Evolutionary conservation across 2,888 invertebrate genomes (phyloP).

Genomic region (Andrena trimmerana): DNA sequence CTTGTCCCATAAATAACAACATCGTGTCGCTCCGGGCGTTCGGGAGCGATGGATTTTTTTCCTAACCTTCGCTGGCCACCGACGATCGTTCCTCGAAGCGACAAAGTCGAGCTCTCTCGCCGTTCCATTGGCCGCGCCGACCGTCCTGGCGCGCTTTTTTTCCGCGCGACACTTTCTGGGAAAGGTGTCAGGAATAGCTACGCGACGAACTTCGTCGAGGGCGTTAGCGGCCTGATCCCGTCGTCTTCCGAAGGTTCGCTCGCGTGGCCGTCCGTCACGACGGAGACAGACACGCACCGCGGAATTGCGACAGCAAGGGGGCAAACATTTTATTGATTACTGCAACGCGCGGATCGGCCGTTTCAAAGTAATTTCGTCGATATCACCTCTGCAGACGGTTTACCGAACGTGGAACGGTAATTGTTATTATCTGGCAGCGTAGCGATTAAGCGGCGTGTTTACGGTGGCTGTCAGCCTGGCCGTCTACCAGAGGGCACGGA

Average conservation of each 20-base stretch:
- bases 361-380: neutral
- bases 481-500: constrained; percentile 29
- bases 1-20: constrained; percentile 51
- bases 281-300: neutral
- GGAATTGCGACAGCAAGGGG: neutral
- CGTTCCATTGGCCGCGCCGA: constrained; percentile 47
- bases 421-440: constrained; percentile 21
- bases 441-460: constrained; percentile 45
- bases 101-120: constrained; percentile 21
- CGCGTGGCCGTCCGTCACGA: neutral
- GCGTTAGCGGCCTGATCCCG: neutral
- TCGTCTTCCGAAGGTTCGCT: neutral
- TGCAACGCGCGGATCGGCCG: neutral
- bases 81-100: constrained; percentile 42
- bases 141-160: constrained; percentile 13
- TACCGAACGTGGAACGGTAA: constrained; percentile 2
- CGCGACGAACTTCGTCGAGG: constrained; percentile 15
- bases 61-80: constrained; percentile 34
- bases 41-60: constrained; percentile 51
- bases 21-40: constrained; percentile 25
- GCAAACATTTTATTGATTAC: neutral
- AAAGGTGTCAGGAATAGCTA: constrained; percentile 51
- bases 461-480: constrained; percentile 11
- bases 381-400: neutral
- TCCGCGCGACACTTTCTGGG: constrained; percentile 32